These are phyloP conservation scores for Hyperopisus bebe DNA, from an alignment of 2,113 vertebrate species.

Conservation along the genomic window DNA sequence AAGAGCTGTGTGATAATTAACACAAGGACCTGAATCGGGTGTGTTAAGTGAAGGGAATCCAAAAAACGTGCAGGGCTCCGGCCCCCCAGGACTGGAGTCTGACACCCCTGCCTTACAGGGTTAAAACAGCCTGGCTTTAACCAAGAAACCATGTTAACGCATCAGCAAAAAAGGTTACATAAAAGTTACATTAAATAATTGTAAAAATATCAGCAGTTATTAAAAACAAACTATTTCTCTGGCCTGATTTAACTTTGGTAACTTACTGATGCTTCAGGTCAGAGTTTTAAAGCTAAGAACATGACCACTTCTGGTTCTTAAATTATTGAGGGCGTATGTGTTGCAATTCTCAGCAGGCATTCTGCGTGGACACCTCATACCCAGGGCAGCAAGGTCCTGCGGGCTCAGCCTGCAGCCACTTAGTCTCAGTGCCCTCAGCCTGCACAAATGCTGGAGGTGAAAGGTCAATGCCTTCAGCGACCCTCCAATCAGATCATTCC, in stretches of 20 bases:
- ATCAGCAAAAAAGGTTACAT: neutral
- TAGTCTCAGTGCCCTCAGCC: conserved; percentile 66
- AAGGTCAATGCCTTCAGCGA: conserved; percentile 57
- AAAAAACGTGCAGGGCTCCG: too few species aligned
- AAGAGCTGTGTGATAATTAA: too few species aligned
- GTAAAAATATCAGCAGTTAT: neutral
- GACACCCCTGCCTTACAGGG: neutral
- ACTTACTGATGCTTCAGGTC: neutral
- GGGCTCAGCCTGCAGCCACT: conserved; percentile 67
- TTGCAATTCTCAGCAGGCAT: neutral
- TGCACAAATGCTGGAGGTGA: conserved; percentile 59
- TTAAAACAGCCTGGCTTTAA: neutral
- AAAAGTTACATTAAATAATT: neutral
- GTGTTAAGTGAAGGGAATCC: too few species aligned
- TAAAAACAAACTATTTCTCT: neutral
- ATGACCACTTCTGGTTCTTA: neutral
- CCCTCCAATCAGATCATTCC: conserved; percentile 75
- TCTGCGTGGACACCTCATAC: conserved; percentile 46
- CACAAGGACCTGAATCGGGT: too few species aligned
- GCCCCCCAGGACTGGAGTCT: too few species aligned
- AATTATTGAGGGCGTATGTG: neutral
- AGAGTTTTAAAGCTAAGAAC: neutral
- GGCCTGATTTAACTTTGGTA: neutral
- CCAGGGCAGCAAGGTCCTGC: conserved; percentile 66
- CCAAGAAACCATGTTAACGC: neutral